Evolutionary conservation across 2,888 invertebrate genomes (phyloP).

Genomic region (Drosophila stalkeri): DNA sequence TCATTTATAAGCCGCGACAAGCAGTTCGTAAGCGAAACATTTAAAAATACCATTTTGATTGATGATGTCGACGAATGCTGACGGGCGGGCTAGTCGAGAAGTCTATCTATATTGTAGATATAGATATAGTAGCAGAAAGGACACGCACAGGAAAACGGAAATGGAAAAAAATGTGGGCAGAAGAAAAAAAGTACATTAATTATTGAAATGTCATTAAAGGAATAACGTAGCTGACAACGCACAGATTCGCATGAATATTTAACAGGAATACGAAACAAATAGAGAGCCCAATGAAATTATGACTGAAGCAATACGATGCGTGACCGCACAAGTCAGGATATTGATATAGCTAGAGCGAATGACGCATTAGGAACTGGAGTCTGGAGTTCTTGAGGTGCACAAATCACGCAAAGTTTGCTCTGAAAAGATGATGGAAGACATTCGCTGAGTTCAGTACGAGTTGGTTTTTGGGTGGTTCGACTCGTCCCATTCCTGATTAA

Average conservation of each 20-base stretch:
- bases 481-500: slow-evolving; percentile 67
- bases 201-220: slow-evolving; percentile 83
- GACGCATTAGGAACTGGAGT: slow-evolving; percentile 46
- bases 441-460: slow-evolving; percentile 16
- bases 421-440: slow-evolving; percentile 50
- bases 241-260: slow-evolving; percentile 81
- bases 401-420: slow-evolving; percentile 70
- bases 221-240: slow-evolving; percentile 63
- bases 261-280: slow-evolving; percentile 47
- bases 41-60: slow-evolving; percentile 72
- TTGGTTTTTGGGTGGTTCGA: slow-evolving; percentile 19
- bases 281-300: slow-evolving; percentile 55
- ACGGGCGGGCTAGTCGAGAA: slow-evolving; percentile 61
- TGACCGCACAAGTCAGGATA: slow-evolving; percentile 70
- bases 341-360: slow-evolving; percentile 52
- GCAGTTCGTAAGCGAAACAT: slow-evolving; percentile 66
- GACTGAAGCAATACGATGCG: slow-evolving; percentile 69
- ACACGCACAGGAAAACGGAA: slow-evolving; percentile 72
- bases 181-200: slow-evolving; percentile 76
- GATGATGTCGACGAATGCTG: slow-evolving; percentile 54
- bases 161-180: slow-evolving; percentile 59
- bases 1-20: slow-evolving; percentile 77
- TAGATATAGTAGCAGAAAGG: slow-evolving; percentile 39
- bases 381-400: slow-evolving; percentile 51
- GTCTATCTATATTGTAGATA: slow-evolving; percentile 42